Evolutionary conservation across 1,140 invertebrate species (phyloP).

Genomic region (Bombus affinis): DNA sequence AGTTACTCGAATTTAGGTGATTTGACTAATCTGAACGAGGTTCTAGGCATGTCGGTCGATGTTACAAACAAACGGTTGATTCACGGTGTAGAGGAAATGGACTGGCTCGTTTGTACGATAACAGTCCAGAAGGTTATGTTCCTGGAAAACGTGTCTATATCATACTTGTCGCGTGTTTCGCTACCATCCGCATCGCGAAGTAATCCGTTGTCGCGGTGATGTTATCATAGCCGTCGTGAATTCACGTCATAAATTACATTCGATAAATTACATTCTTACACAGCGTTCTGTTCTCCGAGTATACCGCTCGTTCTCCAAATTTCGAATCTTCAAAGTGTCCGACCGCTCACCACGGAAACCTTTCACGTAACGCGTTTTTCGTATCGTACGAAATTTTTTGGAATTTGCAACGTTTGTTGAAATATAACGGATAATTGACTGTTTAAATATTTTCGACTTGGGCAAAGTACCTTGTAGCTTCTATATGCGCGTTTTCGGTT

Average conservation of each 20-base stretch:
- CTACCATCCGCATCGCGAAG: neutral
- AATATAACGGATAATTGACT: too few species aligned
- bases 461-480: too few species aligned
- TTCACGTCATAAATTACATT: conserved; percentile 3
- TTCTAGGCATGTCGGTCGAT: neutral
- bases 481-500: too few species aligned
- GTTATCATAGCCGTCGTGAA: conserved; percentile 3
- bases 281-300: too few species aligned
- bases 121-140: neutral
- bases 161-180: conserved; percentile 10
- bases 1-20: neutral
- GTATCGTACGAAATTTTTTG: too few species aligned
- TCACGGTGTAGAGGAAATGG: neutral
- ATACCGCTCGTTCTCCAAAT: too few species aligned
- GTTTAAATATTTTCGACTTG: too few species aligned
- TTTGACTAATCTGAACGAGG: neutral
- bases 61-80: neutral
- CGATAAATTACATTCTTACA: neutral
- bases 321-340: too few species aligned
- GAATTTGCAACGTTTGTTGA: too few species aligned
- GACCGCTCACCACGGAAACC: too few species aligned
- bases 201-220: conserved; percentile 9
- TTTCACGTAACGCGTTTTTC: too few species aligned
- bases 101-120: neutral
- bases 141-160: conserved; percentile 4